These are phyloP conservation scores for Brachionus calyciflorus DNA, from an alignment of 1,140 invertebrate species.

Conservation along the genomic window DNA sequence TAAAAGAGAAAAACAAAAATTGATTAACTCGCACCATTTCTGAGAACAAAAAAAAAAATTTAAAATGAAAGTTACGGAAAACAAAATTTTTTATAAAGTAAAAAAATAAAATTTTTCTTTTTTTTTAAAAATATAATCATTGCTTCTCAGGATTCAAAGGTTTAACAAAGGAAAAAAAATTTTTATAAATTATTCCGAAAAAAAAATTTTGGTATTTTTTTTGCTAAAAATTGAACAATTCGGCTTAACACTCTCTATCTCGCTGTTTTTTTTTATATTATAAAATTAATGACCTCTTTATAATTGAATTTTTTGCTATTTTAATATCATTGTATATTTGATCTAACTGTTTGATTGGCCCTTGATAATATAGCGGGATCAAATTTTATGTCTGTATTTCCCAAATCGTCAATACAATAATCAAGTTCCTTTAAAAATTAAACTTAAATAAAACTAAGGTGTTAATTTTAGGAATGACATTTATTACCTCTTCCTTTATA, in stretches of 20 bases:
- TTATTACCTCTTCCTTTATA: slow-evolving; percentile 38
- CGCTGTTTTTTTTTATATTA: too few relatives aligned
- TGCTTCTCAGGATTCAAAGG: neutral
- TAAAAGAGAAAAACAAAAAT: too few relatives aligned
- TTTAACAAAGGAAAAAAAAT: slow-evolving; percentile 7
- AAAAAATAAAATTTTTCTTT: slow-evolving; percentile 2
- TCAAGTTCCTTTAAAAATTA: slow-evolving; percentile 23
- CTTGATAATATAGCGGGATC: slow-evolving; percentile 25
- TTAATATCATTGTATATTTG: slow-evolving; percentile 21
- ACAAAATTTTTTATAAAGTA: neutral
- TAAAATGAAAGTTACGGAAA: neutral
- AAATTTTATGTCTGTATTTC: slow-evolving; percentile 28
- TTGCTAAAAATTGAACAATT: neutral
- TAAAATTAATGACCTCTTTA: neutral
- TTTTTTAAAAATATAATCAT: slow-evolving; percentile 2
- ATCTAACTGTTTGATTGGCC: slow-evolving; percentile 26
- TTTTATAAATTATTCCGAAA: neutral
- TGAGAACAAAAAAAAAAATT: neutral
- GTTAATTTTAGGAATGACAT: neutral
- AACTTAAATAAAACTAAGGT: neutral
- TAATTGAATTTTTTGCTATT: neutral
- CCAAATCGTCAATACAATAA: neutral
- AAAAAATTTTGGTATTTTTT: too few relatives aligned
- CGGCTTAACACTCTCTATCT: neutral
- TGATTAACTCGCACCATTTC: neutral